phyloP scores from a whole-genome alignment of 1,140 invertebrate species.

The Leptopilina boulardi region DNA sequence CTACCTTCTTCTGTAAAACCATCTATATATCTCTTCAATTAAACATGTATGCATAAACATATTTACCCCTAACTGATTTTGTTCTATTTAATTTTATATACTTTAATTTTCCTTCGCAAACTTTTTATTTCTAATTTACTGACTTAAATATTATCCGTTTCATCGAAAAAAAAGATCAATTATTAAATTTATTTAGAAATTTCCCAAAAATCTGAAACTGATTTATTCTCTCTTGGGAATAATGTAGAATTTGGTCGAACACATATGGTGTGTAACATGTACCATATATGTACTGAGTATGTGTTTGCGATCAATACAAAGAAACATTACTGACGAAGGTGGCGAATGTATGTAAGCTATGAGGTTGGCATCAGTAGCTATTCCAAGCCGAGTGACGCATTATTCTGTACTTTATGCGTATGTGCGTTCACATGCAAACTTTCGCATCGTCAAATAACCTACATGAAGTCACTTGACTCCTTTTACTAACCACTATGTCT shows the following conservation, averaged over 20 bases:
- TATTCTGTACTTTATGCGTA: slow-evolving; percentile 49
- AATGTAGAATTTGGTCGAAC: slow-evolving; percentile 18
- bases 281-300: neutral
- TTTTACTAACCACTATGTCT: slow-evolving; percentile 32
- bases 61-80: too few species aligned
- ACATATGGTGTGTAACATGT: slow-evolving; percentile 45
- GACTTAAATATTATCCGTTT: too few species aligned
- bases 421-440: slow-evolving; percentile 45
- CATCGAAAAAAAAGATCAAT: too few species aligned
- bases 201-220: neutral
- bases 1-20: neutral
- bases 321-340: slow-evolving; percentile 29
- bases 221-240: neutral
- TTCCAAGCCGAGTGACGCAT: slow-evolving; percentile 73
- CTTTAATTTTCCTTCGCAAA: neutral
- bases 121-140: too few species aligned
- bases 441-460: slow-evolving; percentile 41
- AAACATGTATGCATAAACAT: too few species aligned
- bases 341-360: slow-evolving; percentile 41
- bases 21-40: neutral
- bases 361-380: slow-evolving; percentile 74
- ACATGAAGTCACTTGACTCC: slow-evolving; percentile 40
- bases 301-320: slow-evolving; percentile 28
- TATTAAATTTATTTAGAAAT: too few species aligned
- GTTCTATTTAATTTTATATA: too few species aligned